phyloP scores from a whole-genome alignment of 1,140 invertebrate genomes.

The Dysdera silvatica region DNA sequence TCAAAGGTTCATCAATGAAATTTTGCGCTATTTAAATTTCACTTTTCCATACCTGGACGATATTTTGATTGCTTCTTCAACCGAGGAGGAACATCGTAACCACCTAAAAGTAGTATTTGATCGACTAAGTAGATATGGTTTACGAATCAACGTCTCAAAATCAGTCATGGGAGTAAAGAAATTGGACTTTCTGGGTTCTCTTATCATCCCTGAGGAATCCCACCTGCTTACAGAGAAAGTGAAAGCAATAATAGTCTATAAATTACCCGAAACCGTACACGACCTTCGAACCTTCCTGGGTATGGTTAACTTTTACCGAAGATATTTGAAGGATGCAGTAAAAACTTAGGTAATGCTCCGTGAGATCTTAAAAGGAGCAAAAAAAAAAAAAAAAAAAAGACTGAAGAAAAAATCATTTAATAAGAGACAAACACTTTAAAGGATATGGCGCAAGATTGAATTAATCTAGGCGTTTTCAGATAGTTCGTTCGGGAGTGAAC shows the following conservation, averaged over 20 bases:
- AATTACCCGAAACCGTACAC: conserved; percentile 36
- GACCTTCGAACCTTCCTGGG: conserved; percentile 40
- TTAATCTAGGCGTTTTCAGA: no score
- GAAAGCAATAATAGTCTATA: conserved; percentile 33
- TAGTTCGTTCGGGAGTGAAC: no score
- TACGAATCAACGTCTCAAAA: conserved; percentile 36
- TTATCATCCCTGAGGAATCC: not conserved
- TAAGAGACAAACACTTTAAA: no score
- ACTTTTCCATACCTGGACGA: conserved; percentile 48
- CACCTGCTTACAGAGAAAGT: conserved; percentile 1
- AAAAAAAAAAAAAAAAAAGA: conserved; percentile 3
- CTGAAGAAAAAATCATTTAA: not conserved
- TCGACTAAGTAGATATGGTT: conserved; percentile 31
- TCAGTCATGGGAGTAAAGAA: conserved; percentile 1
- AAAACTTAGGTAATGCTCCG: conserved; percentile 17
- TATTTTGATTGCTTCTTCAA: conserved; percentile 45
- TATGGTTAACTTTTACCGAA: conserved; percentile 43
- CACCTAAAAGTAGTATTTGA: conserved; percentile 36
- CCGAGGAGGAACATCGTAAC: conserved; percentile 37
- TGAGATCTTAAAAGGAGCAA: not conserved
- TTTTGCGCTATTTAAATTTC: conserved; percentile 36
- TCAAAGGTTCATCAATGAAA: conserved; percentile 38
- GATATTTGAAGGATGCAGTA: conserved; percentile 38
- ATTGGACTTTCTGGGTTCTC: not conserved
- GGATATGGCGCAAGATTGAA: no score